Evolutionary conservation across 1,140 invertebrate species (phyloP), one percentile per base, ranked within the genome.

Genomic region (Ganaspis sp.): DNA sequence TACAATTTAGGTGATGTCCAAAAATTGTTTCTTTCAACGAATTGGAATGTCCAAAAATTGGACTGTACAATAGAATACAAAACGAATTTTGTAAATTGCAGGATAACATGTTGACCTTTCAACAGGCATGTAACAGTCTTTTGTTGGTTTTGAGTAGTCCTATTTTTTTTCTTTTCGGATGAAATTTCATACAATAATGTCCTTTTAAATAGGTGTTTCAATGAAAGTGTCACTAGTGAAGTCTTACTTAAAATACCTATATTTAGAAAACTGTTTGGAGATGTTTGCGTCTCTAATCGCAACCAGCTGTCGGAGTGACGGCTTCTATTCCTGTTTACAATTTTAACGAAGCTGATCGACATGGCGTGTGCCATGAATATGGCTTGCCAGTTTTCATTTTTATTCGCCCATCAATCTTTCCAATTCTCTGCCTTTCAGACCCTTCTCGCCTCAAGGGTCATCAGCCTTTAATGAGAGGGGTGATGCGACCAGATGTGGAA

Each of bases 281-380:
- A 64, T 26, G 23, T 64, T 64, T 64, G 58, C 58, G 58, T 64
- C 58, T 64, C 58, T 64, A 29, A 64, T 64, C 58, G 58, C 58
- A 64, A 34, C 26, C 58, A 64, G 58, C 58, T 64, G 58, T 64
- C 15, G 58, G 58, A 15, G 58, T 64, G 23, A 64, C 12, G 58
- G 58, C 58, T 64, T 64, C 58, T 64, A 64, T 64, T 64, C 58
- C 26, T 64, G 58, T 64, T 64, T 64, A 64, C 23, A 64, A 15
- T 29, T 64, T 64, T 64, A 64, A 64, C 58, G 58, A 64, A 64
- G 58, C 58, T 64, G 58, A 64, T 64, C 58, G 58, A 64, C 58
- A 64, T 64, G 58, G 58, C 58, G 58, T 64, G 58, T 64, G 58
- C 23, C 58, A 64, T 64, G 58, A 64, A 15, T 64, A 64, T 64